Conservation (phyloP, 1,140 invertebrate species). For the Bathynomus jamesi region DNA sequence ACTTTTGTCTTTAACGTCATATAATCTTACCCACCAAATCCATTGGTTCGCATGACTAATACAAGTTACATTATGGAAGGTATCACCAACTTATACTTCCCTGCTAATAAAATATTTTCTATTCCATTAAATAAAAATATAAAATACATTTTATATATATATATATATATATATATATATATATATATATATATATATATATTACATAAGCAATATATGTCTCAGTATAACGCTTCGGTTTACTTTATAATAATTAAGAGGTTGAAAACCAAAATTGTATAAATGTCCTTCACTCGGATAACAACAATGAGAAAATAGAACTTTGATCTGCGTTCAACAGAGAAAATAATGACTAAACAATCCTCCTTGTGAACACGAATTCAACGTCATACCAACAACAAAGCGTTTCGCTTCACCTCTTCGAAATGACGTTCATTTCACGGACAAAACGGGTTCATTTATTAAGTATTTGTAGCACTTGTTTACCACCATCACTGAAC, state of each 20-base stretch:
- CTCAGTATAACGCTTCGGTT: background rate
- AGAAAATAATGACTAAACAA: background rate
- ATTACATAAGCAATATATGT: constrained; percentile 5
- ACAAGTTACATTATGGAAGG: too few relatives aligned
- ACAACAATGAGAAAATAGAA: background rate
- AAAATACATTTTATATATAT: constrained; percentile 3
- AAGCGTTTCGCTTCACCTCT: too few relatives aligned
- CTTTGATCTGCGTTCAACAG: background rate
- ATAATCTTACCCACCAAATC: too few relatives aligned
- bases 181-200: constrained; percentile 6
- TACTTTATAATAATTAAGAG: constrained; percentile 2
- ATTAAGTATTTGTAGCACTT: background rate
- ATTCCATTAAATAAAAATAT: constrained; percentile 4
- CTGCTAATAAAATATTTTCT: background rate
- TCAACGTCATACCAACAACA: background rate
- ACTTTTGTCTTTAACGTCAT: too few relatives aligned
- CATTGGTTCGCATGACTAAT: too few relatives aligned
- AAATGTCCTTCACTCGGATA: background rate
- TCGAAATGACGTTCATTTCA: background rate
- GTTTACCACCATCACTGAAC: background rate
- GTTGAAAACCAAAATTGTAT: background rate
- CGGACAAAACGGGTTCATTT: background rate
- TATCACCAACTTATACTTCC: too few relatives aligned
- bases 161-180: constrained; percentile 3
- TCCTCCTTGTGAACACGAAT: constrained; percentile 1